Conservation (phyloP, 2,888 invertebrate species). For the Drosophila nigricruria region DNA sequence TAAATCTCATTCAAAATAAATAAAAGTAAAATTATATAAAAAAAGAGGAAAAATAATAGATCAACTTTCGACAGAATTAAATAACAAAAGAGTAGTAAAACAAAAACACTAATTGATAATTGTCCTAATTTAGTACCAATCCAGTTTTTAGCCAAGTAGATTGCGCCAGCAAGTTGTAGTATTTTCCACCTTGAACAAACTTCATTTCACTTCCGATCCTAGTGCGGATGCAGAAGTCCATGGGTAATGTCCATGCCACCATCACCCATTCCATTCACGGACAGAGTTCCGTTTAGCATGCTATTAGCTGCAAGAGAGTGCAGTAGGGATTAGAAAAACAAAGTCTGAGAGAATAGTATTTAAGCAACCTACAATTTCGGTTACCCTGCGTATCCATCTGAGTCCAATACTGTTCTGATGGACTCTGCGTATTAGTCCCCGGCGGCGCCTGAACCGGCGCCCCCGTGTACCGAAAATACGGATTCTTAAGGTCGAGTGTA, state of each 20-base stretch:
- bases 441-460: slow-evolving; percentile 97
- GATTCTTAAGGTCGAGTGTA: slow-evolving; percentile 98
- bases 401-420: slow-evolving; percentile 97
- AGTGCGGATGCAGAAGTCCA: slow-evolving; percentile 82
- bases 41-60: slow-evolving; percentile 14
- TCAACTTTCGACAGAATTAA: slow-evolving; percentile 30
- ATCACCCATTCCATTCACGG: slow-evolving; percentile 90
- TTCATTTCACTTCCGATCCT: slow-evolving; percentile 16
- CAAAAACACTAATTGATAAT: slow-evolving; percentile 25
- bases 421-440: slow-evolving; percentile 94
- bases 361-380: slow-evolving; percentile 78
- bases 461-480: slow-evolving; percentile 98
- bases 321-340: neutral
- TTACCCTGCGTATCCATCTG: slow-evolving; percentile 91
- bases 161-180: slow-evolving; percentile 45
- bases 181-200: slow-evolving; percentile 24
- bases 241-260: slow-evolving; percentile 90
- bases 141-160: slow-evolving; percentile 27
- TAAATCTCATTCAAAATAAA: slow-evolving; percentile 40
- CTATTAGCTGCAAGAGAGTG: slow-evolving; percentile 87
- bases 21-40: slow-evolving; percentile 28
- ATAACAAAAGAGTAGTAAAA: slow-evolving; percentile 34
- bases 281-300: slow-evolving; percentile 91
- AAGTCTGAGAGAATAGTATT: neutral
- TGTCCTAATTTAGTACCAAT: slow-evolving; percentile 35